Evolutionary conservation across 2,888 invertebrate genomes (phyloP), one percentile per base, ranked within the genome.

Genomic region (Epistrophella euchroma): DNA sequence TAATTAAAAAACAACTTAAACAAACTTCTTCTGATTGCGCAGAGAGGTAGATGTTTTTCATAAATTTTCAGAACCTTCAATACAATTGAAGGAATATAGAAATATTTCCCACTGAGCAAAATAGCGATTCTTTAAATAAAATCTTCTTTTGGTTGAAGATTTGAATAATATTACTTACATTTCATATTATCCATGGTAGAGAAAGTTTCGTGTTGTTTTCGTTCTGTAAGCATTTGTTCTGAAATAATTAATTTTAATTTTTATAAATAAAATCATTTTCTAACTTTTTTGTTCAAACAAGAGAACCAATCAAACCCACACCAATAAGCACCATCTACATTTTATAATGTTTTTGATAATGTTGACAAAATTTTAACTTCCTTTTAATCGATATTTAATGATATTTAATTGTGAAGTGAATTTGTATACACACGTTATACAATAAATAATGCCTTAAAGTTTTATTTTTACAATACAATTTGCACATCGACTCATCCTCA

Each of bases 401-500:
- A n/a, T n/a, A n/a, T n/a, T n/a, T n/a, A n/a, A 35, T 22, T 35
- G 19, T 35, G 58, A 19, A 37, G 37, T 37, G 50, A 45, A 35
- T 35, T 32, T 35, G 45, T 50, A 17, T 50, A 35, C 28, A 4
- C 28, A 45, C 50, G 50, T 1, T 1, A 52, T 32, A 37, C 19
- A 60, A 17, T 32, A 52, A n/a, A n/a, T 6, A 40, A 32, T 58
- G 19, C 35, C 52, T 68, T 40, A 15, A 40, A 60, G 40, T 78
- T 68, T 25, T 37, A n/a, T 50, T 37, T 72, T 60, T 47, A 35
- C 19, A 62, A 81, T 81, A 85, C 85, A 82, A 77, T 82, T 85
- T 85, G 85, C 85, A 85, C 85, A 85, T 85, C 85, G 85, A 85
- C 85, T 81, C 72, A 68, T 77, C 15, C 11, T 80, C 68, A 64